Evolutionary conservation across 2,113 vertebrate genomes (phyloP), one percentile per base, ranked within the genome.

Genomic region (Condylura cristata): DNA sequence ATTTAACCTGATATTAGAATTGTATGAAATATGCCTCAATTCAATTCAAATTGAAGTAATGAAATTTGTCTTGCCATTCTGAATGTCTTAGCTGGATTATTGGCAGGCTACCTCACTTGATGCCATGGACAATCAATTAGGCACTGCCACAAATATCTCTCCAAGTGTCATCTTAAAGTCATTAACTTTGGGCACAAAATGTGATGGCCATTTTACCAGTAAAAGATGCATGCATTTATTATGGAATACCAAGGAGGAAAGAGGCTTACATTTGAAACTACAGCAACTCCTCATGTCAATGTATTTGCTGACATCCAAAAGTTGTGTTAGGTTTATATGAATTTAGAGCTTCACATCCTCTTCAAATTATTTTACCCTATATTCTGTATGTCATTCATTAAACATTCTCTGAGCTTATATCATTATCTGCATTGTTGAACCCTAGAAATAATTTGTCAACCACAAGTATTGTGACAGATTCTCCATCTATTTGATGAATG

Each of bases 81-180:
- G 91, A 94, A 46, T 34, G 95, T 79, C 79, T 92, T 16, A 0
- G 76, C 76, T 46, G 79, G 56, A 85, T 93, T 94, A 90, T 20
- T 97, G 96, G 94, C 95, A 92, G 78, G 60, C 41, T 75, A 65
- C 56, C 26, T 79, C 60, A 95, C 78, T 41, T 79, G 0, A 1
- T 8, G 75, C 60, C 63, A 82, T 39, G 6, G 96, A 96, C 96
- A 96, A 96, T 98, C 97, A 97, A 95, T 66, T 97, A 96, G 95
- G 85, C 88, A 90, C 56, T 70, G 84, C 90, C 84, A 95, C 79
- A 97, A 87, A 97, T 97, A 89, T 91, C 2, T 0, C 88, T 95
- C 70, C 86, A 93, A 58, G 71, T 93, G 58, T 24, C 51, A 98
- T 96, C 87, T 17, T 41, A 0, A 71, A 97, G 68, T 80, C 63